Evolutionary conservation across 2,888 invertebrate species (phyloP).

Genomic region (Lasioglossum leucozonium): DNA sequence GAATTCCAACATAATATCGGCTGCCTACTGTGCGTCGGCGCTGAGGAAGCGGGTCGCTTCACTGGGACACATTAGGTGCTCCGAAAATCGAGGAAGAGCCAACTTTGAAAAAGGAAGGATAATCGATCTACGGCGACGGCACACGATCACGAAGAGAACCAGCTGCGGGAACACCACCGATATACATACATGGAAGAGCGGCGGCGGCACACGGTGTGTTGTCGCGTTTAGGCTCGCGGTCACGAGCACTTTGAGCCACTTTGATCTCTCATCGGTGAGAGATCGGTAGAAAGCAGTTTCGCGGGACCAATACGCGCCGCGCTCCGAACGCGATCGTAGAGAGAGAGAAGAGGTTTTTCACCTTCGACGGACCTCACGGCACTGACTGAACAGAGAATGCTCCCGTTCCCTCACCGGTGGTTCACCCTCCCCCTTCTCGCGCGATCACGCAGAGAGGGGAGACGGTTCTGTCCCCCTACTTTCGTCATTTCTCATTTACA

Average conservation of each 20-base stretch:
- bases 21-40: slow-evolving; percentile 43
- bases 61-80: slow-evolving; percentile 49
- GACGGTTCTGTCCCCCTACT: slow-evolving; percentile 16
- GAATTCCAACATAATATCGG: slow-evolving; percentile 75
- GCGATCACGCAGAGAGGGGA: background rate
- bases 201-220: background rate
- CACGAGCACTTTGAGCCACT: background rate
- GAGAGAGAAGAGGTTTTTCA: slow-evolving; percentile 65
- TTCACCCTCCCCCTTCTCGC: slow-evolving; percentile 26
- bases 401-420: slow-evolving; percentile 45
- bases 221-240: background rate
- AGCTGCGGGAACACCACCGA: background rate
- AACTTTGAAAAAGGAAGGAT: background rate
- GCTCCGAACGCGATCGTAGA: slow-evolving; percentile 6
- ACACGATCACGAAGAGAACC: background rate
- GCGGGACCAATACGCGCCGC: slow-evolving; percentile 6
- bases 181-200: background rate
- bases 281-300: slow-evolving; percentile 25
- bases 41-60: slow-evolving; percentile 27
- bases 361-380: slow-evolving; percentile 67
- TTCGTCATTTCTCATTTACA: slow-evolving; percentile 54
- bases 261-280: slow-evolving; percentile 6
- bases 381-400: slow-evolving; percentile 60
- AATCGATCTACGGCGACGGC: background rate
- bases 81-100: background rate